Conservation (phyloP, 2,888 invertebrate genomes). For the Ectemnius lituratus region DNA sequence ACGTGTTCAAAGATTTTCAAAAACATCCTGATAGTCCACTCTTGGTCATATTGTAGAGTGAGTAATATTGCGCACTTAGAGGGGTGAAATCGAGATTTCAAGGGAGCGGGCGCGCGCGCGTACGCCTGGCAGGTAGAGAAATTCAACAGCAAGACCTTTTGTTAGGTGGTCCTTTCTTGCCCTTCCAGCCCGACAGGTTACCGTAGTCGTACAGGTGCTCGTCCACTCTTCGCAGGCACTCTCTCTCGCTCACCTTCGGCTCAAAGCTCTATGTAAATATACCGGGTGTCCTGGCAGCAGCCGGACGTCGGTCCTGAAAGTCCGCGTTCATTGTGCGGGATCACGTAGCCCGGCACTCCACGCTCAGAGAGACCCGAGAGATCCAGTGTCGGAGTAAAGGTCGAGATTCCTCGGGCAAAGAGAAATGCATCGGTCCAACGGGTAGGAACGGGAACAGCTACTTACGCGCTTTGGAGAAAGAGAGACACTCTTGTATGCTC, state of each 20-base stretch:
- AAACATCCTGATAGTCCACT: background rate
- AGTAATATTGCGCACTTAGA: conserved; percentile 8
- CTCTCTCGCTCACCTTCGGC: conserved; percentile 26
- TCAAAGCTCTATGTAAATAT: conserved; percentile 52
- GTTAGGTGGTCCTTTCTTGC: conserved; percentile 51
- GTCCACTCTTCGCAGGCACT: conserved; percentile 41
- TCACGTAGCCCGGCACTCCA: background rate
- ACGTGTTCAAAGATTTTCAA: background rate
- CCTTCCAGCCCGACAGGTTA: conserved; percentile 55
- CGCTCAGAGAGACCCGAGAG: background rate
- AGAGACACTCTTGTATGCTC: conserved; percentile 19
- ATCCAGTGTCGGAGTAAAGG: conserved; percentile 15
- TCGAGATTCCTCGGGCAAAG: conserved; percentile 17
- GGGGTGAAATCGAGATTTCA: conserved; percentile 24
- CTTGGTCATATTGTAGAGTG: background rate
- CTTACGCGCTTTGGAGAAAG: background rate
- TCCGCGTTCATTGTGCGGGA: background rate
- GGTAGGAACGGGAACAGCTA: conserved; percentile 1
- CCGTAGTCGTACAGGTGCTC: conserved; percentile 55
- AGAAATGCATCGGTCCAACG: conserved; percentile 17
- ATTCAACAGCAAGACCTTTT: conserved; percentile 52
- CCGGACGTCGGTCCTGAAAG: conserved; percentile 1
- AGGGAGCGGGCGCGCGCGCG: background rate
- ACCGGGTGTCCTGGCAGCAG: conserved; percentile 51
- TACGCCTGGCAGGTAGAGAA: conserved; percentile 44